Base-by-base conservation (phyloP, 2,888 invertebrate species). In the Caenorhabditis parvicauda region DNA sequence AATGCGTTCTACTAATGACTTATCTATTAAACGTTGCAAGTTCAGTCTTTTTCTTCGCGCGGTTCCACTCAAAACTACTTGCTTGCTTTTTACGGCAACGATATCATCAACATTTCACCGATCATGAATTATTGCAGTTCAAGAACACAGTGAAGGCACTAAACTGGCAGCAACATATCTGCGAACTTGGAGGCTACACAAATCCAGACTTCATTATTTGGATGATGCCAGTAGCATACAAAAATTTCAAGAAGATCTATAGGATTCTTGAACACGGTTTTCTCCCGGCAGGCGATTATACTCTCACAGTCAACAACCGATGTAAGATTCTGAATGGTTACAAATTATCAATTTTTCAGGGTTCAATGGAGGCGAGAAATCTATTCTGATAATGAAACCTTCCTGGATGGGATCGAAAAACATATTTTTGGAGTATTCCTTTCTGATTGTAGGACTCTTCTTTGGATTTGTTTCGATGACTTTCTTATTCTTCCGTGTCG, bases 111-210 rank as follows among this genome's bases (percentile, higher is more conserved):
- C n/a, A n/a, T n/a, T n/a, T n/a, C n/a, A n/a, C n/a, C n/a, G n/a
- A n/a, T n/a, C 19, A 22, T 32, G 28, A n/a, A 5, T 4, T 5
- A n/a, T 56, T 56, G 35, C 37, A 61, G 62, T 62, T 58, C 38
- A 41, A 22, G 43, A 41, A 62, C 21, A 62, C 62, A 12, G 22
- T 39, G 5, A 57, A 54, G 53, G 57, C 62, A 17, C 32, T 28
- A 7, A 49, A 47, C 27, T 62, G 62, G 62, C 28, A n/a, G 24
- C 38, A 43, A 9, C 57, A 62, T n/a, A 47, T 62, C 19, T 62
- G 62, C 38, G 54, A 57, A 35, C 54, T 62, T 54, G 62, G 62
- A 35, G 62, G 62, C 2, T 62, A 57, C 32, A 50, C 47, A 12
- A 62, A 62, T 27, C 39, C 35, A 4, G 32, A 38, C 14, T 42